These are phyloP conservation scores for Hydractinia symbiolongicarpus DNA, from an alignment of 30 jellyfish, hydroid and myxozoan genomes.

Conservation along the genomic window DNA sequence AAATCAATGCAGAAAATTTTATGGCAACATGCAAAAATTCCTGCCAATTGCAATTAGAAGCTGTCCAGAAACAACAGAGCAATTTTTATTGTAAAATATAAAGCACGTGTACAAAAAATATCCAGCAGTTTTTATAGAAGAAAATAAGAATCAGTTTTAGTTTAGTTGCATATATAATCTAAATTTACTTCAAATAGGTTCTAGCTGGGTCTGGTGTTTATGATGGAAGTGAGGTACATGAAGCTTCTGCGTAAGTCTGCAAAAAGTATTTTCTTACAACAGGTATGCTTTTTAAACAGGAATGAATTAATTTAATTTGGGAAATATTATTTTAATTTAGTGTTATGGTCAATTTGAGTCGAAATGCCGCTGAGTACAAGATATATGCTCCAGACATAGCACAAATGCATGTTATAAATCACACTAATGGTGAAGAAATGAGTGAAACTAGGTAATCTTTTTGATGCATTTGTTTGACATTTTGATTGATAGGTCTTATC, in stretches of 20 bases:
- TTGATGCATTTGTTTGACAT: background rate
- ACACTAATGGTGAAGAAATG: constrained; percentile 82
- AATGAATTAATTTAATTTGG: background rate
- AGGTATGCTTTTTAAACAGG: background rate
- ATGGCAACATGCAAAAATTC: too few species aligned
- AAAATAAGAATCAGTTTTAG: too few species aligned
- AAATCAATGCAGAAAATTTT: too few species aligned
- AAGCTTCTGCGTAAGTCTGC: constrained; percentile 87
- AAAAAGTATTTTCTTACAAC: background rate
- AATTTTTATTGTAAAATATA: too few species aligned
- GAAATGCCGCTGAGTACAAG: constrained; percentile 65
- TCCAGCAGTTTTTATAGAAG: too few species aligned
- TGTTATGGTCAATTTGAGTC: constrained; percentile 73
- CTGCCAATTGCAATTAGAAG: too few species aligned
- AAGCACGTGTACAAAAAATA: too few species aligned
- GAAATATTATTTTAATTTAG: constrained; percentile 19
- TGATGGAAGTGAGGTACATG: constrained; percentile 95
- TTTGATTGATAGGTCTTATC: background rate
- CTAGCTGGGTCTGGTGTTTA: constrained; percentile 90
- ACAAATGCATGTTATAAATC: constrained; percentile 90
- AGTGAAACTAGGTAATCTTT: constrained; percentile 42
- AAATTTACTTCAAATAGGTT: constrained; percentile 26
- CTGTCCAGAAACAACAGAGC: too few species aligned
- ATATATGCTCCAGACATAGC: constrained; percentile 86
- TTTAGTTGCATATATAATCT: too few species aligned